Evolutionary conservation across 1,140 invertebrate genomes (phyloP), one percentile per base, ranked within the genome.

Genomic region (Ips typographus): DNA sequence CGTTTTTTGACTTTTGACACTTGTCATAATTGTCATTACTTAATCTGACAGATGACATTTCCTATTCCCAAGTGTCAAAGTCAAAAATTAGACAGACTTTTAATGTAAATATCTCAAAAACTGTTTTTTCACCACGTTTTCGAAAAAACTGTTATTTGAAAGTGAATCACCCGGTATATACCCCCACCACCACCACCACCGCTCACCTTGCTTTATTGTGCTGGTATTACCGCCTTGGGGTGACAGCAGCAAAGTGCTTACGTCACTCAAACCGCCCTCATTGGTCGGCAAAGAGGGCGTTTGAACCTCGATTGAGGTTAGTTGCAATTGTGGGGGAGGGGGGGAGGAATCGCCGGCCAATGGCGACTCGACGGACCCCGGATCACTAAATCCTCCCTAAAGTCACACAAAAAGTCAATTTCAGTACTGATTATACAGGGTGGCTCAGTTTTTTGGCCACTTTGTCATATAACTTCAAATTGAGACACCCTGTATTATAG

Each of bases 341-440:
- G 81, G 82, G 58, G 63, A 56, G 36, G 86, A 86, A 42, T 84
- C 85, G 49, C 85, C 84, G 42, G 83, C 84, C 58, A 84, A 85
- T 51, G 83, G 82, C 47, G 88, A 88, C 65, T 85, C 87, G 57
- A 88, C 86, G 62, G 88, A 88, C 58, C 63, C 63, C 37, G 85
- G 87, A 39, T 85, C 85, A 76, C 89, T 88, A 77, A 87, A 87
- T 82, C 88, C 89, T 56, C 87, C 88, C 75, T 87, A 86, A 37
- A 47, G 44, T 47, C 6, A 47, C 44, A n/a, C 44, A 47, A 47
- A 47, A 47, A 47, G 2, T 47, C 44, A n/a, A n/a, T n/a, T n/a
- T n/a, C n/a, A n/a, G n/a, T n/a, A n/a, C n/a, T n/a, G n/a, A n/a
- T n/a, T n/a, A n/a, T n/a, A n/a, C n/a, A n/a, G n/a, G n/a, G n/a